phyloP scores from a whole-genome alignment of 2,888 invertebrate species.

The Drosophila cognata region DNA sequence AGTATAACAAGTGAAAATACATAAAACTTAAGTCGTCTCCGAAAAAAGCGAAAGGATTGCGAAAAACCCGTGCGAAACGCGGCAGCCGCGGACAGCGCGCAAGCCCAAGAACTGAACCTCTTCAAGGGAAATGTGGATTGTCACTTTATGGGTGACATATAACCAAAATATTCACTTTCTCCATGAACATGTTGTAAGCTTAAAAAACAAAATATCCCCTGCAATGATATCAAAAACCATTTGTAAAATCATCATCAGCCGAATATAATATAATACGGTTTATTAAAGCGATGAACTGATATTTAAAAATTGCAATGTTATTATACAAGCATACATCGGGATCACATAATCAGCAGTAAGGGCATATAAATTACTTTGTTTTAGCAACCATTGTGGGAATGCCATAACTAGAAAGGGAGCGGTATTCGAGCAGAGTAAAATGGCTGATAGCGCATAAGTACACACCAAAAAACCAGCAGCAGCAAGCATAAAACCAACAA shows the following conservation, averaged over 20 bases:
- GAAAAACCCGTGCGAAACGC: not conserved
- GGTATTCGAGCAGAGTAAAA: conserved; percentile 44
- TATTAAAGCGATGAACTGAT: not conserved
- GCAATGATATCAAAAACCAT: not conserved
- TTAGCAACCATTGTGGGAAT: conserved; percentile 24
- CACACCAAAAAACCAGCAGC: conserved; percentile 54
- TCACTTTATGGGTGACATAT: not conserved
- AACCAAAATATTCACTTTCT: not conserved
- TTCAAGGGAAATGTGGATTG: not conserved
- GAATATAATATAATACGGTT: not conserved
- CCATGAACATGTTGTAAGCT: not conserved
- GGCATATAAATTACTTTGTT: conserved; percentile 52
- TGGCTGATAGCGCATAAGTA: conserved; percentile 77
- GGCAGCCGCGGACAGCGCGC: not conserved
- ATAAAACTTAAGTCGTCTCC: not conserved
- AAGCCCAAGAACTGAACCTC: not conserved
- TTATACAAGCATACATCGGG: not conserved
- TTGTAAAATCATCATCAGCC: not conserved
- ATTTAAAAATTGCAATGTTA: not conserved
- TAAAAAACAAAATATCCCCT: not conserved
- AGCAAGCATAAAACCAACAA: conserved; percentile 34
- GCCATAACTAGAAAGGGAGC: conserved; percentile 44
- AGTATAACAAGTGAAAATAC: not conserved
- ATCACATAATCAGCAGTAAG: conserved; percentile 21
- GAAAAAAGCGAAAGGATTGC: not conserved